Conservation (phyloP, 2,888 invertebrate genomes). For the Platypus cylindrus region DNA sequence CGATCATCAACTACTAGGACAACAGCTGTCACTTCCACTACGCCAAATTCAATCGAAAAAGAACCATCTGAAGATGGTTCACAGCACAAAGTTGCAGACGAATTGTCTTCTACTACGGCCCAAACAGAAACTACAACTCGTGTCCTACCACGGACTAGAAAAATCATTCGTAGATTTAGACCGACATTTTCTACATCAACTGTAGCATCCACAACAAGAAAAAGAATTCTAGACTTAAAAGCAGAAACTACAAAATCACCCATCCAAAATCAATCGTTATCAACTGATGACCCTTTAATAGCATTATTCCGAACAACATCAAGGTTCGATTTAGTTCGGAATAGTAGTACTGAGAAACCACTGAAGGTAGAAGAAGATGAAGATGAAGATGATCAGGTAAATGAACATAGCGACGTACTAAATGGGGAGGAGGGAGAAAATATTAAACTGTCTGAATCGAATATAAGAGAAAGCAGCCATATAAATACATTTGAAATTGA, state of each 20-base stretch:
- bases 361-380: too few relatives aligned
- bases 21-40: too few relatives aligned
- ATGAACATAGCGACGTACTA: constrained; percentile 20
- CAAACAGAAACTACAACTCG: constrained; percentile 1
- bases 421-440: constrained; percentile 31
- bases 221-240: constrained; percentile 9
- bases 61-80: not conserved
- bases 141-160: constrained; percentile 15
- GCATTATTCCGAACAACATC: constrained; percentile 7
- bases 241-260: constrained; percentile 4
- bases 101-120: not conserved
- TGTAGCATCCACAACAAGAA: constrained; percentile 7
- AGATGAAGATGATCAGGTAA: constrained; percentile 18
- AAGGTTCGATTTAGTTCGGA: constrained; percentile 9
- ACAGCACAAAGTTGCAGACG: not conserved
- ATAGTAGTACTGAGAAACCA: constrained; percentile 7
- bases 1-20: constrained; percentile 13
- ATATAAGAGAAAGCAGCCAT: constrained; percentile 33
- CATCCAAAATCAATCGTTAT: too few relatives aligned
- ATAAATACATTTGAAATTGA: constrained; percentile 21
- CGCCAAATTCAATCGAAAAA: constrained; percentile 8
- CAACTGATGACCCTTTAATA: constrained; percentile 7
- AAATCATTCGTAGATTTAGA: constrained; percentile 22
- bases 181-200: constrained; percentile 12
- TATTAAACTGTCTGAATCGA: constrained; percentile 35